phyloP scores from a whole-genome alignment of 2,888 invertebrate genomes.

The Scaptomyza tumidula region DNA sequence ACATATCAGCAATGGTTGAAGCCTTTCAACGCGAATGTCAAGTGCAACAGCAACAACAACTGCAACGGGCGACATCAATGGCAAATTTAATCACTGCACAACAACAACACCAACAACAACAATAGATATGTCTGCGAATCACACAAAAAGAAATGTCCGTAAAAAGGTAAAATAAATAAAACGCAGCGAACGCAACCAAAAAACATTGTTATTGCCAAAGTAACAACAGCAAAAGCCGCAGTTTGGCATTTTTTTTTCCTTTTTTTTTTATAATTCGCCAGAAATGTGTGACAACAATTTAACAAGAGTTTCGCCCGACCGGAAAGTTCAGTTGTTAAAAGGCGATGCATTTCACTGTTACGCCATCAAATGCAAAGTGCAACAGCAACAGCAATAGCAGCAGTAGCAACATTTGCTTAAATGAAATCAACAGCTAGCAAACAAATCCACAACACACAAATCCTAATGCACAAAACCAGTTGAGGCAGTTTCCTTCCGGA shows the following conservation, averaged over 20 bases:
- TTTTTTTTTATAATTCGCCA: constrained; percentile 34
- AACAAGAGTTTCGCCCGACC: constrained; percentile 51
- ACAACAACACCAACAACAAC: constrained; percentile 2
- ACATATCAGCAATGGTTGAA: constrained; percentile 53
- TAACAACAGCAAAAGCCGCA: not conserved
- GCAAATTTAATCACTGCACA: constrained; percentile 22
- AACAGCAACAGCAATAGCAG: constrained; percentile 19
- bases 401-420: constrained; percentile 26
- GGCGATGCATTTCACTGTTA: constrained; percentile 54
- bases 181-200: not conserved
- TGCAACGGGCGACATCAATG: constrained; percentile 13
- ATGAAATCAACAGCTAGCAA: constrained; percentile 38
- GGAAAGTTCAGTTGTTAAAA: constrained; percentile 44
- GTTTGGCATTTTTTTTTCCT: constrained; percentile 18
- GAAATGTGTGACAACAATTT: constrained; percentile 44
- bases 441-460: constrained; percentile 21
- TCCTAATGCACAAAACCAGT: constrained; percentile 72
- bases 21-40: constrained; percentile 47
- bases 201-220: constrained; percentile 9
- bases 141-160: not conserved
- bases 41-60: constrained; percentile 38
- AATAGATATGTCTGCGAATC: not conserved
- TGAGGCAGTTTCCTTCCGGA: constrained; percentile 84
- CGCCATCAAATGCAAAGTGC: constrained; percentile 55
- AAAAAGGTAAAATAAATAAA: constrained; percentile 13